Evolutionary conservation across 2,888 invertebrate species (phyloP).

Genomic region (Aspidiotus destructor): DNA sequence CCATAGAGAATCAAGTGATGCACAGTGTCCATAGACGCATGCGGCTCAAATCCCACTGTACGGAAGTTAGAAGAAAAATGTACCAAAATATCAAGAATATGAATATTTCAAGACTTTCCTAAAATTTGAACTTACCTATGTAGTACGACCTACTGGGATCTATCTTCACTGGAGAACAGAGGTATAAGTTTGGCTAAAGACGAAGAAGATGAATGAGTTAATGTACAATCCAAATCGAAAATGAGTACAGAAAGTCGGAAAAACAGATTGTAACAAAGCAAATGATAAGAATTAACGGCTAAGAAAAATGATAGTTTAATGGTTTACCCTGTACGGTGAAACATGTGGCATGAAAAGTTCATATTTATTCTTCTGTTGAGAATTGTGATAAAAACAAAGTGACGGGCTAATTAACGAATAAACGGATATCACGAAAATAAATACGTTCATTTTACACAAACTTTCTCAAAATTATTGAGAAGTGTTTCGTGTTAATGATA

Average conservation of each 20-base stretch:
- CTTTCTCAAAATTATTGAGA: too few relatives aligned
- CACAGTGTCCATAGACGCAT: slow-evolving; percentile 79
- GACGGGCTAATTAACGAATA: too few relatives aligned
- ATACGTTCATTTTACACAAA: too few relatives aligned
- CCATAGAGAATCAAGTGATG: slow-evolving; percentile 92
- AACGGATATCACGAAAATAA: too few relatives aligned
- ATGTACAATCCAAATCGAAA: neutral
- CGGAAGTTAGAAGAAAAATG: slow-evolving; percentile 11
- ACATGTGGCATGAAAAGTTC: slow-evolving; percentile 43
- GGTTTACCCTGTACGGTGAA: slow-evolving; percentile 15
- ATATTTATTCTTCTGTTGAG: too few relatives aligned
- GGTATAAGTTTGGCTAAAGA: slow-evolving; percentile 78
- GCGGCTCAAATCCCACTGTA: slow-evolving; percentile 80
- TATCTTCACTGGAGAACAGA: slow-evolving; percentile 82
- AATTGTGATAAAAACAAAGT: too few relatives aligned
- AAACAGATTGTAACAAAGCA: neutral
- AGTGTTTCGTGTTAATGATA: too few relatives aligned
- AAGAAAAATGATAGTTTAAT: slow-evolving; percentile 8
- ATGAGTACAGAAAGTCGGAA: too few relatives aligned
- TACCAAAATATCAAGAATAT: neutral
- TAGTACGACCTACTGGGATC: slow-evolving; percentile 66
- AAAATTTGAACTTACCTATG: slow-evolving; percentile 53
- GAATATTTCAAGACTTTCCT: slow-evolving; percentile 7
- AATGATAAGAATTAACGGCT: slow-evolving; percentile 3
- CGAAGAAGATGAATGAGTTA: slow-evolving; percentile 36